Evolutionary conservation across 1,140 invertebrate species (phyloP), one percentile per base, ranked within the genome.

Genomic region (Samia ricini): DNA sequence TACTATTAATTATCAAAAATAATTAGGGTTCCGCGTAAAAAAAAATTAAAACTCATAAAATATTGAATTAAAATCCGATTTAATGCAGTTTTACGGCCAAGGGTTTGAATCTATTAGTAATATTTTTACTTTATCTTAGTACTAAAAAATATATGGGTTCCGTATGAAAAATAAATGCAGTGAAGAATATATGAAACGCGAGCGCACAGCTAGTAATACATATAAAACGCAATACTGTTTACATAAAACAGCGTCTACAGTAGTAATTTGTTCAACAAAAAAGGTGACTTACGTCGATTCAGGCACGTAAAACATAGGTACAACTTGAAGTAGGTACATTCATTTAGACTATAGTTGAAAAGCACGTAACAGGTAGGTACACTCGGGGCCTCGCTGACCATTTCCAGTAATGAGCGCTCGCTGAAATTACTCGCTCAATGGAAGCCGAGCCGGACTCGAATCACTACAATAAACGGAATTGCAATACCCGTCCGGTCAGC

Each of bases 401-500:
- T 65, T 65, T 55, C 54, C 22, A 15, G 58, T 65, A 61, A 65
- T 65, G 63, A 65, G 63, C 29, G 63, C 58, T 55, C 63, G 52
- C 54, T 54, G 63, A 61, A 65, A 65, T 57, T 54, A 65, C 58
- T 61, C 58, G 58, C 63, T 61, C 63, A 61, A 61, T 65, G 63
- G 54, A 26, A 65, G 56, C 52, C 8, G 52, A 60, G 58, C 58
- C 54, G 7, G 21, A 24, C 63, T 42, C 58, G 48, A 65, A 61
- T 61, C 52, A 61, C 58, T 65, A 65, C 59, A 61, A 61, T 65
- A 65, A 65, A 60, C 59, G 63, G 63, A 61, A 65, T 65, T 61
- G 63, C 63, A 50, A n/a, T 65, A 61, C 62, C 33, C 58, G 59
- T 49, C 58, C 54, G 57, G n/a, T n/a, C n/a, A n/a, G n/a, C n/a